Conservation (phyloP, 1,140 invertebrate genomes). For the Drosophila bifasciata region DNA sequence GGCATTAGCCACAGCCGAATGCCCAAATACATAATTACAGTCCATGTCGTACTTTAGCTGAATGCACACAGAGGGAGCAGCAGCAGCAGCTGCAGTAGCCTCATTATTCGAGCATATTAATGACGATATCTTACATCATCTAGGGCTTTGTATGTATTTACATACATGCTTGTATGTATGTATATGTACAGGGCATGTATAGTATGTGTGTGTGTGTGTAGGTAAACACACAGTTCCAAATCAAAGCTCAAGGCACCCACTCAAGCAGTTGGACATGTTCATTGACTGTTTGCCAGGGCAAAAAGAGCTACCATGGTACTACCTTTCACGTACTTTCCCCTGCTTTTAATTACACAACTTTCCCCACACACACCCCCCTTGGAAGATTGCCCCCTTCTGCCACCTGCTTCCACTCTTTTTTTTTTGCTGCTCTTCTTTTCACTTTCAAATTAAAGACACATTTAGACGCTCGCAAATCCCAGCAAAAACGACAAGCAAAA, state of each 20-base stretch:
- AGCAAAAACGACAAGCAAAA: conserved; percentile 23
- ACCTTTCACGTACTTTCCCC: conserved; percentile 27
- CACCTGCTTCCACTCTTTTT: neutral
- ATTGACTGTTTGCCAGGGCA: conserved; percentile 16
- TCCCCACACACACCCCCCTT: too few species aligned
- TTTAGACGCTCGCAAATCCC: conserved; percentile 55
- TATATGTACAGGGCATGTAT: conserved; percentile 8
- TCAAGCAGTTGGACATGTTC: conserved; percentile 34
- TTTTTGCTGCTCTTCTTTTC: conserved; percentile 34
- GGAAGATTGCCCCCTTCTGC: neutral
- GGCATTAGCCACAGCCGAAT: conserved; percentile 39
- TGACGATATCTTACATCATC: conserved; percentile 35
- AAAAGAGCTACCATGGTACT: too few species aligned
- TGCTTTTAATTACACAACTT: conserved; percentile 40
- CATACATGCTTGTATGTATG: neutral
- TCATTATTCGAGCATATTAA: conserved; percentile 62
- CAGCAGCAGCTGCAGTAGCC: neutral
- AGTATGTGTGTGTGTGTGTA: too few species aligned
- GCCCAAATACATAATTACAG: conserved; percentile 49
- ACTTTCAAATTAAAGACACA: conserved; percentile 78
- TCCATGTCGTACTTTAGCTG: conserved; percentile 33
- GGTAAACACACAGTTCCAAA: conserved; percentile 31
- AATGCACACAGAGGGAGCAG: neutral
- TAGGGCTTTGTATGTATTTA: conserved; percentile 27
- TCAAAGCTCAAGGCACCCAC: conserved; percentile 8